phyloP scores from a whole-genome alignment of 2,888 invertebrate species.

The Junonia oenone region DNA sequence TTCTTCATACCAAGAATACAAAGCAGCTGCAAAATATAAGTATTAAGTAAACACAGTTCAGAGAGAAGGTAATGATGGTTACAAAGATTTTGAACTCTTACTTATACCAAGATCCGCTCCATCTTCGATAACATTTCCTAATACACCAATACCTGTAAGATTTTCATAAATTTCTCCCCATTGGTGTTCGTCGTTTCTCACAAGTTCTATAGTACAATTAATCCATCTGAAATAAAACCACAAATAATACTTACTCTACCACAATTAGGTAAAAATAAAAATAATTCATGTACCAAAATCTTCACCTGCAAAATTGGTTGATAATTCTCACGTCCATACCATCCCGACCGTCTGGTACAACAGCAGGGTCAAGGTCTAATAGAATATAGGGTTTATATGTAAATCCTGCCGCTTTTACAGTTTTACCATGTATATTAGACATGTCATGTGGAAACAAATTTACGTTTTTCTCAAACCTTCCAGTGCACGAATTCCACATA shows the following conservation, averaged over 20 bases:
- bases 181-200: conserved; percentile 77
- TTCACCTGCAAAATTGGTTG: conserved; percentile 74
- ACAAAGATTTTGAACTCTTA: conserved; percentile 37
- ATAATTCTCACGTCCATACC: conserved; percentile 75
- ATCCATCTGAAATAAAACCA: conserved; percentile 55
- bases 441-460: conserved; percentile 73
- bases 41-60: background rate
- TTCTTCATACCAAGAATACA: conserved; percentile 82
- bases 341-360: conserved; percentile 60
- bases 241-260: too few relatives aligned
- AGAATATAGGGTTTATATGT: conserved; percentile 81
- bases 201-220: conserved; percentile 64
- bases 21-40: conserved; percentile 50
- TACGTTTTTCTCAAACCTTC: conserved; percentile 44
- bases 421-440: conserved; percentile 62
- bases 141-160: conserved; percentile 81
- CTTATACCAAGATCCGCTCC: conserved; percentile 82
- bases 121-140: conserved; percentile 82
- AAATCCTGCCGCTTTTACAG: conserved; percentile 75
- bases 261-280: too few relatives aligned
- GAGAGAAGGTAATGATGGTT: background rate
- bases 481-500: conserved; percentile 56
- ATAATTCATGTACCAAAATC: too few relatives aligned
- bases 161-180: conserved; percentile 85
- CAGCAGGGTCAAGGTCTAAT: conserved; percentile 51